A percentile compares a stretch with the other conserved stretches of the same genome.
These are phyloP conservation scores for Etheostoma spectabile DNA, from an alignment of 2,113 vertebrate species.

Conservation along the genomic window DNA sequence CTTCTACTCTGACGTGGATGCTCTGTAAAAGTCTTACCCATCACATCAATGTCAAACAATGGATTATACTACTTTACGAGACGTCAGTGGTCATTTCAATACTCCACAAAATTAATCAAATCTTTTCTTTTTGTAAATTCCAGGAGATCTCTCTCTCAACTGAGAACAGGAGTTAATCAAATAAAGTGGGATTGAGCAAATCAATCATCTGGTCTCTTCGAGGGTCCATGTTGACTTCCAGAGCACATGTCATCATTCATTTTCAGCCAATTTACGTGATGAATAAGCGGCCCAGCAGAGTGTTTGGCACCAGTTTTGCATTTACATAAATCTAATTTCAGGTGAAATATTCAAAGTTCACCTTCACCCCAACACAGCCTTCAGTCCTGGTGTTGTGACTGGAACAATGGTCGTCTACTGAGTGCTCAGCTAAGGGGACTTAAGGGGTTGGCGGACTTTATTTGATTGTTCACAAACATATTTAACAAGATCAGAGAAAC, in stretches of 20 bases:
- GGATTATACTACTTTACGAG: constrained; percentile 8
- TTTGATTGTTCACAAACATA: constrained; percentile 36
- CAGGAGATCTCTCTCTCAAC: constrained; percentile 30
- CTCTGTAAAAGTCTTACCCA: constrained; percentile 10
- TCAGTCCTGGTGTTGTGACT: constrained; percentile 50
- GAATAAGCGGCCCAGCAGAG: constrained; percentile 69
- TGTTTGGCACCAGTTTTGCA: constrained; percentile 66
- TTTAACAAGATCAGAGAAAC: constrained; percentile 15
- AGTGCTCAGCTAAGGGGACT: background rate
- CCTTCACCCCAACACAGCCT: constrained; percentile 56
- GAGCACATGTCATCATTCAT: constrained; percentile 71
- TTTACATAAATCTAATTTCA: constrained; percentile 81
- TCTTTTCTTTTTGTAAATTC: constrained; percentile 35
- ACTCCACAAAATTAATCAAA: constrained; percentile 38
- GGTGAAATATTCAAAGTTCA: constrained; percentile 74
- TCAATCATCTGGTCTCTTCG: constrained; percentile 74
- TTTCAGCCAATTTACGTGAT: constrained; percentile 76
- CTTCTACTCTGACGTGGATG: constrained; percentile 11
- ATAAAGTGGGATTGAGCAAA: constrained; percentile 70
- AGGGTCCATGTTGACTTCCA: constrained; percentile 46
- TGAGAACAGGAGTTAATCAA: constrained; percentile 75
- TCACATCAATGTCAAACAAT: constrained; percentile 22
- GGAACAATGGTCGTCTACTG: constrained; percentile 25
- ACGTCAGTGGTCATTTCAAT: constrained; percentile 31
- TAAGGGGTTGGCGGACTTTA: constrained; percentile 22